phyloP scores from a whole-genome alignment of 64 coral and sea anemone genomes.

The Porites australiensis region DNA sequence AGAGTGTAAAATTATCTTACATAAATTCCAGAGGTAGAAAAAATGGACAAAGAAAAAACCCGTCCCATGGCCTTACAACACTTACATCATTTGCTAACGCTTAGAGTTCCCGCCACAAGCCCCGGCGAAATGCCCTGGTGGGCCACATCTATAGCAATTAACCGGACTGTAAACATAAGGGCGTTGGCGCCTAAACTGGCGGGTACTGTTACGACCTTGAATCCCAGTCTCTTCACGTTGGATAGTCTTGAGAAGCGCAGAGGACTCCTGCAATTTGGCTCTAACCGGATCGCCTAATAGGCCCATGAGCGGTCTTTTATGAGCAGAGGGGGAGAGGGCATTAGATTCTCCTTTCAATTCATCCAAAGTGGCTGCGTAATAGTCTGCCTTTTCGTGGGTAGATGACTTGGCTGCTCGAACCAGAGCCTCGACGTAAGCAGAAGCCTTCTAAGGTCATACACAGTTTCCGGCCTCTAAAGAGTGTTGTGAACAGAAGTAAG shows the following conservation, averaged over 20 bases:
- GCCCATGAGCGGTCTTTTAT: constrained; percentile 29
- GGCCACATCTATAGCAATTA: not conserved
- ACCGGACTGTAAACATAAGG: not conserved
- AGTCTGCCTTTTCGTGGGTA: constrained; percentile 1
- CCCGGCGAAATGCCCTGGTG: not conserved
- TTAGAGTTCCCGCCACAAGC: not conserved
- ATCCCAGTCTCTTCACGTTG: not conserved
- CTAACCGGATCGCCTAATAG: constrained; percentile 17
- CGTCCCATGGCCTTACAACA: too few relatives aligned
- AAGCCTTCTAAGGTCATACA: too few relatives aligned
- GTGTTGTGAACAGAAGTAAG: too few relatives aligned
- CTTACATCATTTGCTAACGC: not conserved
- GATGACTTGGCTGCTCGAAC: not conserved
- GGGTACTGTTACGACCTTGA: not conserved
- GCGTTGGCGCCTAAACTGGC: not conserved
- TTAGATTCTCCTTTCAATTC: not conserved
- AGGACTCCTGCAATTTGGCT: constrained; percentile 43
- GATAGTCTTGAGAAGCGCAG: constrained; percentile 25
- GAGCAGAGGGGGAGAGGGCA: not conserved
- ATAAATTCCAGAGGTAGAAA: too few relatives aligned
- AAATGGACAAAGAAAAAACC: too few relatives aligned
- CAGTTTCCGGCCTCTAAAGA: too few relatives aligned
- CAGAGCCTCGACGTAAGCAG: too few relatives aligned
- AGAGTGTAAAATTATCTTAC: too few relatives aligned
- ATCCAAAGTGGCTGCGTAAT: not conserved